Base-by-base conservation (phyloP, 2,113 vertebrate species). In the Leucopsar rothschildi region DNA sequence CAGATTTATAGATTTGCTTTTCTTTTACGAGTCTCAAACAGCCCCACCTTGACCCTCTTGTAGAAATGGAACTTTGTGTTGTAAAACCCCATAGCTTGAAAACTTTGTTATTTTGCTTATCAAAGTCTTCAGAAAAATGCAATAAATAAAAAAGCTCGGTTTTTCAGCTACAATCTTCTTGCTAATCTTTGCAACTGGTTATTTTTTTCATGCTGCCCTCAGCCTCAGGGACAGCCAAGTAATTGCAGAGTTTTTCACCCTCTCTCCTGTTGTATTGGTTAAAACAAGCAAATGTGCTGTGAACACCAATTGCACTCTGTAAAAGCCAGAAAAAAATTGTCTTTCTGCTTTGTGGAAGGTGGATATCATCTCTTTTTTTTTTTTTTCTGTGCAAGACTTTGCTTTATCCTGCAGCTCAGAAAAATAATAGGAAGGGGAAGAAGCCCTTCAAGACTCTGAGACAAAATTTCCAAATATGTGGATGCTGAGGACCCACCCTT, bases 131-230 rank as follows among this genome's bases (percentile, higher is more conserved):
- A 47, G 63, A 71, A 60, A 82, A 80, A 63, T 10, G 42, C 31
- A 71, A 55, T 24, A 69, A 77, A 55, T 50, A 80, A 53, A 83
- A 45, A 2, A 68, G 2, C 17, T 86, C 0, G 0, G 3, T 47
- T 80, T 82, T 80, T 68, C 57, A 91, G 25, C 47, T 71, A 29
- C 18, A 50, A 60, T 47, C 10, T 75, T 71, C 28, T 66, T 57
- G 35, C 4, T 82, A 28, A 79, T 63, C 29, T 49, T 82, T 75
- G 63, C n/a, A 79, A 29, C 20, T 1, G 0, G 11, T 14, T 25
- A 21, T 64, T 57, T 65, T 79, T 79, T 73, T 40, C 18, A 69
- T 15, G 12, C 18, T 95, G 23, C 35, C 21, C 33, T 80, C 53
- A 47, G 17, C 65, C 40, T 72, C 49, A 42, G 35, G 6, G 27